Conservation (phyloP, 2,113 vertebrate species). For the Periophthalmus modestus region DNA sequence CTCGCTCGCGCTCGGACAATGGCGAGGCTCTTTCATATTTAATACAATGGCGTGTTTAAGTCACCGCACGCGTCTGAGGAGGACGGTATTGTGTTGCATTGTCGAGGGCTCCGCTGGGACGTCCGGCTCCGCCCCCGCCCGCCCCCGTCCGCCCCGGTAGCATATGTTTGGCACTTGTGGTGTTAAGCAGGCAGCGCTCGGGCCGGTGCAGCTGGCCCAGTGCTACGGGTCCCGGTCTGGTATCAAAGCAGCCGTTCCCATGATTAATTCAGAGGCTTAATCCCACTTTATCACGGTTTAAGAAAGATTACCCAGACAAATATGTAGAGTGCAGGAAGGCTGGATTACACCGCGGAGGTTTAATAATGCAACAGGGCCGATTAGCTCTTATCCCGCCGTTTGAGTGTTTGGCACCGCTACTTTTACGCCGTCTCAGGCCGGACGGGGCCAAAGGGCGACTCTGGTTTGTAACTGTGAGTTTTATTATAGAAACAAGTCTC, state of each 20-base stretch:
- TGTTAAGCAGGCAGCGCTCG: slow-evolving; percentile 74
- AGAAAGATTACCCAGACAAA: slow-evolving; percentile 82
- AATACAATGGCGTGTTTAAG: slow-evolving; percentile 96
- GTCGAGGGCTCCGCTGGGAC: slow-evolving; percentile 79
- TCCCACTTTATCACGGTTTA: slow-evolving; percentile 73
- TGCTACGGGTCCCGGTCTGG: slow-evolving; percentile 51
- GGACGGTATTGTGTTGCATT: slow-evolving; percentile 82
- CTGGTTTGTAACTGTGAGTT: slow-evolving; percentile 43
- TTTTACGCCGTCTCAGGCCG: slow-evolving; percentile 60
- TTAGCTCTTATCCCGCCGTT: slow-evolving; percentile 58
- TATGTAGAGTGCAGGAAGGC: slow-evolving; percentile 77
- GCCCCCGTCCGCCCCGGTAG: slow-evolving; percentile 77
- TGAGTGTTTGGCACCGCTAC: slow-evolving; percentile 68
- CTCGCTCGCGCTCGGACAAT: slow-evolving; percentile 82
- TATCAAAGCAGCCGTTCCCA: slow-evolving; percentile 80
- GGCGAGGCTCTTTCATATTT: slow-evolving; percentile 89
- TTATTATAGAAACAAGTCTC: no score
- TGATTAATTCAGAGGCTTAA: slow-evolving; percentile 86
- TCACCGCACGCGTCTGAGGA: slow-evolving; percentile 85
- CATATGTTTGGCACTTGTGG: slow-evolving; percentile 88
- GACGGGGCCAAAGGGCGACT: slow-evolving; percentile 60
- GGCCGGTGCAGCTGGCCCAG: slow-evolving; percentile 90
- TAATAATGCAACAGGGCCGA: slow-evolving; percentile 78
- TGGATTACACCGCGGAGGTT: slow-evolving; percentile 71
- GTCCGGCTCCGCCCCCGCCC: slow-evolving; percentile 68